Base-by-base conservation (phyloP, 2,113 vertebrate genomes). In the Peromyscus leucopus region DNA sequence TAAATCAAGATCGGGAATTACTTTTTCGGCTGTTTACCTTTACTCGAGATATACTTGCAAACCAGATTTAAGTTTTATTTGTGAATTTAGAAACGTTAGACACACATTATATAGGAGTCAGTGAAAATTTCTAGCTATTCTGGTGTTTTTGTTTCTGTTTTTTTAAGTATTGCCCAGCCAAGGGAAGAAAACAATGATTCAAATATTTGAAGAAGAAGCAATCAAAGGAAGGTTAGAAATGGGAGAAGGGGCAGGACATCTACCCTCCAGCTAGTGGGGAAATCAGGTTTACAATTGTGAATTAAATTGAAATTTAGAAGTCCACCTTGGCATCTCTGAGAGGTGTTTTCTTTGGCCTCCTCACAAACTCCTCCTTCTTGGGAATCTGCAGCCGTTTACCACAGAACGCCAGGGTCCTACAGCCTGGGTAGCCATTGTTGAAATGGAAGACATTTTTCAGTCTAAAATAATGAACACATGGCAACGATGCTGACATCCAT, bases 211-310 rank as follows among this genome's bases (percentile, higher is more conserved):
- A 93, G 33, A 51, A 24, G 21, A 95, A 84, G 39, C 67, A 28
- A 95, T 91, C 82, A 79, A 87, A 74, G 42, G 65, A 94, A 96
- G 80, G 51, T 90, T 95, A 97, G 65, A 84, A 65, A n/a, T 78
- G 39, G 71, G 67, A 28, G 2, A 5, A 51, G 16, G 33, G 5
- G 22, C 0, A n/a, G n/a, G n/a, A 19, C 57, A 72, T 51, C 57
- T 4, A 71, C 24, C 15, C 48, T 69, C 51, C 76, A 92, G 71
- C n/a, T 63, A 92, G 91, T 42, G 85, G n/a, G 89, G 89, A 95
- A 93, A 96, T 96, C n/a, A 51, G 94, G 89, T 94, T 96, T 87
- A 97, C 39, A 83, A 86, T 85, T 76, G 78, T 26, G 71, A 86
- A 91, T 96, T 89, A 96, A 96, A 83, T 65, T 59, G 59, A 63